Evolutionary conservation across 2,113 vertebrate species (phyloP).

Genomic region (Pristiophorus japonicus): DNA sequence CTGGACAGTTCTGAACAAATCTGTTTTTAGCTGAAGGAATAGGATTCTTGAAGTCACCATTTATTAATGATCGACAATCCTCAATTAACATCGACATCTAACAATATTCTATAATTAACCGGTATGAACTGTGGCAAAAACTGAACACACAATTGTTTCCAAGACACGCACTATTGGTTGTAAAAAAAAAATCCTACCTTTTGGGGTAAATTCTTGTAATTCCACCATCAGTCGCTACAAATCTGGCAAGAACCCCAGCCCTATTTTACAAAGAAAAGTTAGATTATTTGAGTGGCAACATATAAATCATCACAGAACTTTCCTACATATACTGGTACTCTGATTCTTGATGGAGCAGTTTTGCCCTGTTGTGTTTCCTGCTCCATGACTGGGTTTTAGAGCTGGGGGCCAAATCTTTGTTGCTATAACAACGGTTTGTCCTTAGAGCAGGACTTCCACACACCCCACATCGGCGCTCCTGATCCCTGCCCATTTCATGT

Average conservation of each 20-base stretch:
- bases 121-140: neutral
- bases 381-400: neutral
- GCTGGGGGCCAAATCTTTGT: neutral
- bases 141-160: neutral
- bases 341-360: neutral
- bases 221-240: slow-evolving; percentile 93
- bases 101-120: neutral
- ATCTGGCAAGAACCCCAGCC: slow-evolving; percentile 76
- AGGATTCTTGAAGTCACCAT: no score
- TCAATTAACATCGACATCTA: neutral
- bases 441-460: neutral
- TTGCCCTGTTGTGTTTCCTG: neutral
- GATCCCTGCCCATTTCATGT: neutral
- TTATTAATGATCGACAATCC: neutral
- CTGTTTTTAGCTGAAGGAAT: no score
- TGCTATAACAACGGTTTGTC: neutral
- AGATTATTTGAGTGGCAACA: neutral
- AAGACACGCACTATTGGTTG: neutral
- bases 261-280: slow-evolving; percentile 54
- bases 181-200: slow-evolving; percentile 61
- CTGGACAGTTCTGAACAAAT: no score
- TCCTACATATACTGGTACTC: neutral
- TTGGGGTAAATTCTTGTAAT: slow-evolving; percentile 90
- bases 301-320: neutral
- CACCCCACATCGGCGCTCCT: neutral